These are phyloP conservation scores for Xestia xanthographa DNA, from an alignment of 2,888 invertebrate species.

Conservation along the genomic window DNA sequence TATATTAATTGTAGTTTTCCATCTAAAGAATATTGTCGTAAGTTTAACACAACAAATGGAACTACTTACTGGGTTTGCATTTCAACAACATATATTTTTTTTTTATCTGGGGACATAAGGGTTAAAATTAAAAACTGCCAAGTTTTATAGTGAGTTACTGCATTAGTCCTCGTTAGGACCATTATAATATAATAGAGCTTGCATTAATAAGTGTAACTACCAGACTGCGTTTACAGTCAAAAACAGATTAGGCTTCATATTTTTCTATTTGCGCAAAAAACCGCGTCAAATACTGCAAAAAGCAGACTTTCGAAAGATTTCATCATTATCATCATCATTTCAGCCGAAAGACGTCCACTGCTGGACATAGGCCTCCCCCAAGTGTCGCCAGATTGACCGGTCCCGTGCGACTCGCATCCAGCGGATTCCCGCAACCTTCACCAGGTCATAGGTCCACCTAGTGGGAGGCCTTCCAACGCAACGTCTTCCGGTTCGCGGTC, in stretches of 20 bases:
- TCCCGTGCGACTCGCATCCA: no score
- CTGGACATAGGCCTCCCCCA: no score
- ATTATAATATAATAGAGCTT: not conserved
- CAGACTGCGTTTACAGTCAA: not conserved
- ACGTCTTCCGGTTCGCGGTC: no score
- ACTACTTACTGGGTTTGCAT: not conserved
- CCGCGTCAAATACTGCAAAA: not conserved
- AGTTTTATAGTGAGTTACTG: not conserved
- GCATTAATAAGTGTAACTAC: not conserved
- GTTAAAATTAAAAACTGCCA: not conserved
- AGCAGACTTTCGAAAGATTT: not conserved
- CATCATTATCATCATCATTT: no score
- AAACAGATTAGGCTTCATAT: not conserved
- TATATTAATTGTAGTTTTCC: slow-evolving; percentile 50
- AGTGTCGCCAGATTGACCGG: no score
- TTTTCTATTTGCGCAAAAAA: not conserved
- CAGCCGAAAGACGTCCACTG: no score
- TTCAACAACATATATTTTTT: no score
- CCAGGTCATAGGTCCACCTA: no score
- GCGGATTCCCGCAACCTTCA: no score
- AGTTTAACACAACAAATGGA: not conserved
- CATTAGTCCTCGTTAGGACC: not conserved
- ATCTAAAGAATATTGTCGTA: slow-evolving; percentile 20
- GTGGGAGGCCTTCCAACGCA: no score
- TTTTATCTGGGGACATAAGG: no score